These are phyloP conservation scores for Phenganax marumi DNA, from an alignment of 92 coral and sea anemone species.

Conservation along the genomic window DNA sequence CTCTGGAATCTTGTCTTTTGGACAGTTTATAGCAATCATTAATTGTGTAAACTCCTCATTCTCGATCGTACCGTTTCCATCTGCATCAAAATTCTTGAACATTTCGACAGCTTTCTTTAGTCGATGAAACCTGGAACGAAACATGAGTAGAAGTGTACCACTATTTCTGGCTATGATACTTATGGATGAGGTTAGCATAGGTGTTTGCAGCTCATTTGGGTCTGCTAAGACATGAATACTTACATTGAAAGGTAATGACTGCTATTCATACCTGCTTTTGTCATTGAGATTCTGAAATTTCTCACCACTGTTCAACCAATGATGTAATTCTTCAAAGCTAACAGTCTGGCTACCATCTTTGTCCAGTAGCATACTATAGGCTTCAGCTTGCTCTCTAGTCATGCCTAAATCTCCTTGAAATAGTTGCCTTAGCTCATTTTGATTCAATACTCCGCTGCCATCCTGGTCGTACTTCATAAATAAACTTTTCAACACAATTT, in stretches of 20 bases:
- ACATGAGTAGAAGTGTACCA: background rate
- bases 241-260: too few species aligned
- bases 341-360: constrained; percentile 78
- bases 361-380: constrained; percentile 66
- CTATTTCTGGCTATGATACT: background rate
- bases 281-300: constrained; percentile 67
- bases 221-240: too few species aligned
- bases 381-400: constrained; percentile 68
- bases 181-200: background rate
- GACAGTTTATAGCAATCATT: constrained; percentile 55
- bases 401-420: constrained; percentile 73
- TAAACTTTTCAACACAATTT: constrained; percentile 72
- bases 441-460: constrained; percentile 62
- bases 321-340: constrained; percentile 70
- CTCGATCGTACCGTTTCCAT: constrained; percentile 75
- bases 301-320: constrained; percentile 71
- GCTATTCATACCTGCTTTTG: constrained; percentile 34
- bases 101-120: constrained; percentile 71
- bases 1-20: constrained; percentile 52
- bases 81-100: constrained; percentile 77
- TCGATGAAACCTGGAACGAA: constrained; percentile 39
- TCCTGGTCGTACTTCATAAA: constrained; percentile 80
- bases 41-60: constrained; percentile 66
- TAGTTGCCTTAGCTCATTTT: constrained; percentile 57
- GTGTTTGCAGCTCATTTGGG: background rate